Evolutionary conservation across 2,797 vertebrate genomes (phyloP).

Genomic region (Triplophysa bombifrons): DNA sequence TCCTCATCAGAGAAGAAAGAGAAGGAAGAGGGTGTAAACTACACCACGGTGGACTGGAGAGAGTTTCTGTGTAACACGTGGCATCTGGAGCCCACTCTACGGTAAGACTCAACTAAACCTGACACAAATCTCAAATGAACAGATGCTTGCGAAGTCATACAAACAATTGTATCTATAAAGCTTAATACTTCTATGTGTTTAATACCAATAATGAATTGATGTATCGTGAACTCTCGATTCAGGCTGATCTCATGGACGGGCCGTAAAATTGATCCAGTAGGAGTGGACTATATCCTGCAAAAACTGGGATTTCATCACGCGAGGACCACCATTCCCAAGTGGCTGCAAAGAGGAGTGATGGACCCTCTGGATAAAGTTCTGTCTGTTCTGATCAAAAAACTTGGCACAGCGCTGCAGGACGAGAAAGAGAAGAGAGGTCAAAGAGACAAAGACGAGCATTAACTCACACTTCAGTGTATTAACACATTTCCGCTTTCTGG

Average conservation of each 20-base stretch:
- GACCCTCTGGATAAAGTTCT: slow-evolving; percentile 97
- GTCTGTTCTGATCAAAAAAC: slow-evolving; percentile 96
- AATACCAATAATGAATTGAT: not conserved
- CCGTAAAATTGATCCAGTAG: slow-evolving; percentile 96
- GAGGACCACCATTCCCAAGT: slow-evolving; percentile 99
- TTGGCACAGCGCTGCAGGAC: slow-evolving; percentile 93
- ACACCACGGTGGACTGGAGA: slow-evolving; percentile 97
- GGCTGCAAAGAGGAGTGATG: slow-evolving; percentile 98
- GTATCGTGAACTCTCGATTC: slow-evolving; percentile 38
- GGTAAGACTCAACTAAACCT: slow-evolving; percentile 42
- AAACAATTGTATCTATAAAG: no score
- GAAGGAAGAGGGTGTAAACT: slow-evolving; percentile 87
- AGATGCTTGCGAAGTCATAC: no score
- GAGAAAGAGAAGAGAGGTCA: slow-evolving; percentile 92
- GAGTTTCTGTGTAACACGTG: slow-evolving; percentile 99
- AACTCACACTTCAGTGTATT: slow-evolving; percentile 59
- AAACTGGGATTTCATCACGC: slow-evolving; percentile 98
- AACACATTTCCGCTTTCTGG: slow-evolving; percentile 29
- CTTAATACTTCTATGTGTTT: not conserved
- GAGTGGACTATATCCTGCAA: slow-evolving; percentile 98
- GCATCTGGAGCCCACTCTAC: slow-evolving; percentile 95
- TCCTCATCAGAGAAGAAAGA: slow-evolving; percentile 71
- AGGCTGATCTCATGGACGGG: slow-evolving; percentile 99
- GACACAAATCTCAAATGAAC: not conserved
- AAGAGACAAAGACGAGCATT: slow-evolving; percentile 93